phyloP scores from a whole-genome alignment of 2,797 vertebrate species.

The Sebastes taczanowskii region DNA sequence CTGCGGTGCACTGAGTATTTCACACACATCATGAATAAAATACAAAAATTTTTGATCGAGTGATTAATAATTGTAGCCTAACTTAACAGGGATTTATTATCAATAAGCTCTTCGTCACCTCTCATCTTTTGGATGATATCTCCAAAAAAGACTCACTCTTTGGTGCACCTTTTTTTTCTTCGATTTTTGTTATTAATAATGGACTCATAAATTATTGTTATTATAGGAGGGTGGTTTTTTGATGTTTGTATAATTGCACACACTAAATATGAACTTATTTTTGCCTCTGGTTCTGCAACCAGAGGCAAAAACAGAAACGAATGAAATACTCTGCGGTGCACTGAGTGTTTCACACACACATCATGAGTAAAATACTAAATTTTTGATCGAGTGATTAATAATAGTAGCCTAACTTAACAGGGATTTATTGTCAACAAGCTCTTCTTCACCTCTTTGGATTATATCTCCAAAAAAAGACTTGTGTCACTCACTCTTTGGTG shows the following conservation, averaged over 20 bases:
- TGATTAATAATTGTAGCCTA: slow-evolving; percentile 73
- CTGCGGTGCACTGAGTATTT: slow-evolving; percentile 87
- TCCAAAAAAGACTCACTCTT: not conserved
- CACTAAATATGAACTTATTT: slow-evolving; percentile 17
- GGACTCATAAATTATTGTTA: slow-evolving; percentile 11
- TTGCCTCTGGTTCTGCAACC: slow-evolving; percentile 90
- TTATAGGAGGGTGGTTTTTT: slow-evolving; percentile 35
- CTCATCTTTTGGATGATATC: not conserved
- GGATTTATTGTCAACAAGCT: slow-evolving; percentile 68
- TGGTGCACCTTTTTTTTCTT: slow-evolving; percentile 61
- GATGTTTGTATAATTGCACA: slow-evolving; percentile 59
- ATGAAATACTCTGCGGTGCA: slow-evolving; percentile 95
- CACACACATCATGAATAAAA: slow-evolving; percentile 64
- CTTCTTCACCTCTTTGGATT: too few relatives aligned
- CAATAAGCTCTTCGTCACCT: slow-evolving; percentile 5
- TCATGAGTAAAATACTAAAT: slow-evolving; percentile 70
- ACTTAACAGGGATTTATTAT: slow-evolving; percentile 76
- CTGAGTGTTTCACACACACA: slow-evolving; percentile 72
- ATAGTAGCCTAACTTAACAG: slow-evolving; percentile 65
- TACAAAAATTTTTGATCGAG: slow-evolving; percentile 67
- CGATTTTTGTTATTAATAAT: slow-evolving; percentile 15
- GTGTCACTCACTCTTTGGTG: slow-evolving; percentile 43
- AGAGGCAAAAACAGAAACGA: slow-evolving; percentile 94
- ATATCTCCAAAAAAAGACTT: not conserved
- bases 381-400: slow-evolving; percentile 78